Evolutionary conservation across 2,797 vertebrate species (phyloP).

Genomic region (Atherinosoma microstoma): DNA sequence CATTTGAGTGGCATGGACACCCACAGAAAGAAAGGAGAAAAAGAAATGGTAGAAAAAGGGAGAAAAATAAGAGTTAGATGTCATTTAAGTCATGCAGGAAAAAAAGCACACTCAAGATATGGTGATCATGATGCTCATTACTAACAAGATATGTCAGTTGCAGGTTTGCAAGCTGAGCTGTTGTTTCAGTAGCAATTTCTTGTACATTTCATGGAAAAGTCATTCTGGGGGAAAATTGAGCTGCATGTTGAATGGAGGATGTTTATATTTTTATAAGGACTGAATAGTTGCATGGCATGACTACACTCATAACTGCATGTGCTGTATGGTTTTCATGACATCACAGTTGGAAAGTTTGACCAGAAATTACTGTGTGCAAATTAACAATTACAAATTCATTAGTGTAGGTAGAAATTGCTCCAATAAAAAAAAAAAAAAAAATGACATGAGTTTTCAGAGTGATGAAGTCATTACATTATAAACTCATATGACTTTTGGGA

Average conservation of each 20-base stretch:
- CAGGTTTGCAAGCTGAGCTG: not conserved
- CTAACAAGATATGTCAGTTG: not conserved
- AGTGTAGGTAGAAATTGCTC: slow-evolving; percentile 35
- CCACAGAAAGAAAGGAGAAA: not conserved
- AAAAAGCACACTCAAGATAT: not conserved
- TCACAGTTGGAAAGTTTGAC: slow-evolving; percentile 55
- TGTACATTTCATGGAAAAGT: slow-evolving; percentile 33
- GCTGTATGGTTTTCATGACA: slow-evolving; percentile 56
- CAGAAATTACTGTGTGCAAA: slow-evolving; percentile 59
- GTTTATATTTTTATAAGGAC: slow-evolving; percentile 51
- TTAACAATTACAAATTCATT: slow-evolving; percentile 63
- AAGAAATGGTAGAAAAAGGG: not conserved
- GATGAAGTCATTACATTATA: slow-evolving; percentile 47
- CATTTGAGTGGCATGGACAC: slow-evolving; percentile 15
- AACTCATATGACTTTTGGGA: slow-evolving; percentile 34
- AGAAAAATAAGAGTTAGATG: not conserved
- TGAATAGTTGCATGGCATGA: slow-evolving; percentile 48
- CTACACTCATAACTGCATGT: slow-evolving; percentile 47
- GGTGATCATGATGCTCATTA: not conserved
- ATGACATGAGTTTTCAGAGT: slow-evolving; percentile 29
- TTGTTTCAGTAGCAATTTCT: slow-evolving; percentile 10
- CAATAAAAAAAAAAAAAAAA: slow-evolving; percentile 59
- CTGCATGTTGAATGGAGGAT: slow-evolving; percentile 24
- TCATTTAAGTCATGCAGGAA: not conserved
- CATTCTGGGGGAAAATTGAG: slow-evolving; percentile 27